Base-by-base conservation (phyloP, 64 coral and sea anemone genomes). In the Stichodactyla helianthus region DNA sequence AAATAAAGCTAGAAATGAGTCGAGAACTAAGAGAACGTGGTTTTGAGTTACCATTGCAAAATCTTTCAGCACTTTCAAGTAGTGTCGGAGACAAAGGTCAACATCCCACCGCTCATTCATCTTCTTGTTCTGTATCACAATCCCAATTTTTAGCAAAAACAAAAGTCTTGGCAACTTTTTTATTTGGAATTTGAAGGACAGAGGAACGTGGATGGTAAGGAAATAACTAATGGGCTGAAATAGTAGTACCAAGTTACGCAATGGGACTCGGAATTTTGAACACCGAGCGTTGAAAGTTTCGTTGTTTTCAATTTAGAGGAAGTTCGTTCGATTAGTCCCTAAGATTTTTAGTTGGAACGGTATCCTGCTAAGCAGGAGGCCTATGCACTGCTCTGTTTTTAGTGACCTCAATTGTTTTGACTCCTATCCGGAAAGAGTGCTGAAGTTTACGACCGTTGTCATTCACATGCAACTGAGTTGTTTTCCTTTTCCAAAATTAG, bases 341-440 rank as follows among this genome's bases (percentile, higher is more conserved):
- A 26, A 74, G 26, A 26, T 23, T 74, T 11, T 74, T 74, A 74
- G 62, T 22, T 65, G 62, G 19, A 65, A n/a, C 13, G 2, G 25
- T 31, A 74, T 25, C 68, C 68, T 74, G 23, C 68, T 10, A 74
- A 74, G 25, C 68, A 23, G 68, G 68, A 74, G 68, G 68, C 27
- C 68, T 27, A 27, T 74, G 0, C 56, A 10, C 68, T n/a, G 35
- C 35, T 74, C 27, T 23, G 4, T 5, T 74, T 23, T 74, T 11
- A 10, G 68, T 74, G 68, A 74, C 68, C 68, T 74, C 68, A 74
- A n/a, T 27, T 74, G 68, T 74, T 74, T 74, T 74, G 68, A 74
- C 68, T 74, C 23, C 68, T 74, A 35, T 31, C n/a, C 62, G 20
- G 6, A 27, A 4, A 0, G 26, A 28, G 23, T 74, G 68, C 25